phyloP scores from a whole-genome alignment of 2,113 vertebrate genomes.

The Dasyornis broadbenti region DNA sequence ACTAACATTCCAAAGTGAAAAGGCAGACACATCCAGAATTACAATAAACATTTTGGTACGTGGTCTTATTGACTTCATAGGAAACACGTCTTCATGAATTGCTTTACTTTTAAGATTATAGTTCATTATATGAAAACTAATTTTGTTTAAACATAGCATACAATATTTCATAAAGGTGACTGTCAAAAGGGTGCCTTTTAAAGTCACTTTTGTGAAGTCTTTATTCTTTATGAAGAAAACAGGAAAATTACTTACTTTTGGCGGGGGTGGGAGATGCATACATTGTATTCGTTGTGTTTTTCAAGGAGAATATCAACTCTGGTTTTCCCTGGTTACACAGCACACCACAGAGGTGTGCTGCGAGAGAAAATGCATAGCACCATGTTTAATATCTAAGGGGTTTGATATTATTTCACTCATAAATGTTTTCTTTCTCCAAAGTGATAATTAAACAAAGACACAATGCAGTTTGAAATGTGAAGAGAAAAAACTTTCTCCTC shows the following conservation, averaged over 20 bases:
- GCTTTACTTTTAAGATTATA: neutral
- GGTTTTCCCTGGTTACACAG: neutral
- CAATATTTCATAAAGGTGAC: neutral
- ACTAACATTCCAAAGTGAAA: neutral
- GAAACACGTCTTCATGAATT: neutral
- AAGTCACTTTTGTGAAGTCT: neutral
- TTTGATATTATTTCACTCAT: neutral
- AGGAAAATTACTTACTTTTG: neutral
- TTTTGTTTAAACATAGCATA: neutral
- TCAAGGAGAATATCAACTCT: neutral
- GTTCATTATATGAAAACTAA: neutral
- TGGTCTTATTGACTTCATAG: neutral
- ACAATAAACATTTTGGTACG: neutral
- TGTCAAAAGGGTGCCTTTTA: neutral
- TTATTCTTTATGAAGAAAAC: neutral
- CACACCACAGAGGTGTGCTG: neutral
- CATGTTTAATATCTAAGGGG: neutral
- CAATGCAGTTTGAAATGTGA: neutral
- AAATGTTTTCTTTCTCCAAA: neutral
- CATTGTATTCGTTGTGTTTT: neutral
- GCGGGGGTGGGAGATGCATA: rapidly evolving
- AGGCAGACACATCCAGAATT: neutral
- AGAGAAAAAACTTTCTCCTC: neutral
- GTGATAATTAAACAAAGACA: neutral
- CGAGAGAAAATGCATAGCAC: neutral